Conservation (phyloP, 2,888 invertebrate species). For the Thereva unica region DNA sequence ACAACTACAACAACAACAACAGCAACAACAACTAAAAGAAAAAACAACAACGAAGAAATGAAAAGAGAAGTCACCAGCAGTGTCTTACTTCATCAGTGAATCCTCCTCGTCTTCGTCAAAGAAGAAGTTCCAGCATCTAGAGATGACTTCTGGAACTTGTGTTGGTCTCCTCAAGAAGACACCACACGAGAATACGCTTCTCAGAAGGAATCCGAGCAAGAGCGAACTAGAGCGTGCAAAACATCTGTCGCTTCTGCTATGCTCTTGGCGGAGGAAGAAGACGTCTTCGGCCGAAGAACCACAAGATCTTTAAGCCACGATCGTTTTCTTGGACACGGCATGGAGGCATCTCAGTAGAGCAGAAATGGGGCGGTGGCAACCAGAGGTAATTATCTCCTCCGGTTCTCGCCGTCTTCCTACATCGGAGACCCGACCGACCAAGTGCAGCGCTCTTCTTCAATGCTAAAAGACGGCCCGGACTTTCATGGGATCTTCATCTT, state of each 20-base stretch:
- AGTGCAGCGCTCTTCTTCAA: constrained; percentile 7
- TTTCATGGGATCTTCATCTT: constrained; percentile 28
- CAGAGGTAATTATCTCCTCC: constrained; percentile 37
- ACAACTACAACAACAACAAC: too few relatives aligned
- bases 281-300: constrained; percentile 11
- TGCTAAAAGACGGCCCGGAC: constrained; percentile 16
- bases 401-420: constrained; percentile 25
- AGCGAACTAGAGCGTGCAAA: constrained; percentile 24
- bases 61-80: constrained; percentile 27
- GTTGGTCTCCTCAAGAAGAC: not conserved
- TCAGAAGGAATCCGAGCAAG: not conserved
- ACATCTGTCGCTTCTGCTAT: constrained; percentile 26
- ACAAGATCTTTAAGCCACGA: constrained; percentile 10
- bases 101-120: constrained; percentile 23
- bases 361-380: constrained; percentile 42
- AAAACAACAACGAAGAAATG: constrained; percentile 16
- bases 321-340: not conserved
- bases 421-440: not conserved
- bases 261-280: constrained; percentile 19
- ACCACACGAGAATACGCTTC: not conserved
- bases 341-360: constrained; percentile 17
- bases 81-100: constrained; percentile 8
- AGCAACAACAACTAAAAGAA: too few relatives aligned
- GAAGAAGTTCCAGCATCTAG: not conserved
- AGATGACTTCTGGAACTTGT: not conserved